Conservation (phyloP, 2,113 vertebrate genomes). For the Nothocercus nigrocapillus region DNA sequence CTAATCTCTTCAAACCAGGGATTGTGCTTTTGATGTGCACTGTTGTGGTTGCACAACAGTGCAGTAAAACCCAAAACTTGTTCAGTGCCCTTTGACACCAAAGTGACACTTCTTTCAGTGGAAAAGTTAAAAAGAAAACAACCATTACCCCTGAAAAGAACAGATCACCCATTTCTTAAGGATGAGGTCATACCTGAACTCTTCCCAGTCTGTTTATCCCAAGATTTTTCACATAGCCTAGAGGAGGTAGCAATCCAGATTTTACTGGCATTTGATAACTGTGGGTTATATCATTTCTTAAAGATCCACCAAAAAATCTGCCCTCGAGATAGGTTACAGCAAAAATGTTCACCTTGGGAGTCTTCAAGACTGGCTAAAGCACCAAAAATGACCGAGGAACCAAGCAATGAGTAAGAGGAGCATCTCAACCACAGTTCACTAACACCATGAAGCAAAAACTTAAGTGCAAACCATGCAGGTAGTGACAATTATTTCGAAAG, state of each 20-base stretch:
- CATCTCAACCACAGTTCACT: neutral
- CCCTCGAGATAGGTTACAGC: neutral
- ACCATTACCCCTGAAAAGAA: neutral
- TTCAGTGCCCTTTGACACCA: neutral
- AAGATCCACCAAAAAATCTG: neutral
- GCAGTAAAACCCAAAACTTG: neutral
- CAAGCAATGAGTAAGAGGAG: neutral
- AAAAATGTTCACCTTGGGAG: neutral
- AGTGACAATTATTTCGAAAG: neutral
- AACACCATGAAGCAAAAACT: neutral
- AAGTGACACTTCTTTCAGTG: neutral
- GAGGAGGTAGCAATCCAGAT: neutral
- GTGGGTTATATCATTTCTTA: neutral
- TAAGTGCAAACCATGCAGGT: neutral
- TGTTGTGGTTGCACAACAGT: neutral
- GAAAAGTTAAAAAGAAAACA: neutral
- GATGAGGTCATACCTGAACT: neutral
- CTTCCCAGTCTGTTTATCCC: neutral
- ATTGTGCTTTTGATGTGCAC: neutral
- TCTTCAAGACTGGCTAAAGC: neutral
- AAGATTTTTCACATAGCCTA: neutral
- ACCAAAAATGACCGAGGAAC: neutral
- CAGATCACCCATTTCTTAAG: neutral
- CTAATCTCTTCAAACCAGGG: neutral
- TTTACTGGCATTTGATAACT: conserved; percentile 6